These are phyloP conservation scores for Schizothorax lantsangensis DNA, from an alignment of 2,797 vertebrate species.

Conservation along the genomic window DNA sequence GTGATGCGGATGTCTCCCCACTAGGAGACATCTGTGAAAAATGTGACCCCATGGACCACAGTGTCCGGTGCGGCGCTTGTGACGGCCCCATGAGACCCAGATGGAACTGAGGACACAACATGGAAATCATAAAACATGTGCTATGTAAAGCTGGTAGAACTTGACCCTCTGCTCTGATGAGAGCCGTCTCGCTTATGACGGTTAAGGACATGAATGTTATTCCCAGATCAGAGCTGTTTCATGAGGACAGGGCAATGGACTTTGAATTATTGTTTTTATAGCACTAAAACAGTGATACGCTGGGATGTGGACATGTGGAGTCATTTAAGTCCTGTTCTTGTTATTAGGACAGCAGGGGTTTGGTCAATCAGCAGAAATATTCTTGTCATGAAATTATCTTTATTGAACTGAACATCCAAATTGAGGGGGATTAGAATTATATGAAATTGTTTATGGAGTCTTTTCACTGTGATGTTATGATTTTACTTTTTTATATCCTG, in stretches of 20 bases:
- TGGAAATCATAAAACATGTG: conserved; percentile 36
- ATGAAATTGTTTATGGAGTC: not conserved
- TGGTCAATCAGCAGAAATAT: not conserved
- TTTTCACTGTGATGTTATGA: not conserved
- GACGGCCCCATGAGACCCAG: conserved; percentile 41
- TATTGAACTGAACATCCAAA: not conserved
- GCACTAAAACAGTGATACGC: not conserved
- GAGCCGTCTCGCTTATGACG: not conserved
- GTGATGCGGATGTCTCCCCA: conserved; percentile 57
- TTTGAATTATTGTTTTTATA: conserved; percentile 17
- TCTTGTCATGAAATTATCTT: conserved; percentile 22
- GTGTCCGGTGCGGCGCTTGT: conserved; percentile 39
- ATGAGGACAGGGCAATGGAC: conserved; percentile 2
- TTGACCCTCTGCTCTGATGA: conserved; percentile 24
- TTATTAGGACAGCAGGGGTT: not conserved
- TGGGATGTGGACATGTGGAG: not conserved
- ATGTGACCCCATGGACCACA: conserved; percentile 66
- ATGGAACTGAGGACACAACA: conserved; percentile 52
- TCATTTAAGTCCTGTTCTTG: not conserved
- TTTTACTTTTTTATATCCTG: not conserved
- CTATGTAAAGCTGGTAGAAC: conserved; percentile 9
- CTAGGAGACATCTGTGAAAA: conserved; percentile 65
- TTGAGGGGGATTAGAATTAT: not conserved
- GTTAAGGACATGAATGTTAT: not conserved
- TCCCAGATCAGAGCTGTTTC: conserved; percentile 6